These are phyloP conservation scores for Oscheius sp. DNA, from an alignment of 2,888 invertebrate genomes.

Conservation along the genomic window DNA sequence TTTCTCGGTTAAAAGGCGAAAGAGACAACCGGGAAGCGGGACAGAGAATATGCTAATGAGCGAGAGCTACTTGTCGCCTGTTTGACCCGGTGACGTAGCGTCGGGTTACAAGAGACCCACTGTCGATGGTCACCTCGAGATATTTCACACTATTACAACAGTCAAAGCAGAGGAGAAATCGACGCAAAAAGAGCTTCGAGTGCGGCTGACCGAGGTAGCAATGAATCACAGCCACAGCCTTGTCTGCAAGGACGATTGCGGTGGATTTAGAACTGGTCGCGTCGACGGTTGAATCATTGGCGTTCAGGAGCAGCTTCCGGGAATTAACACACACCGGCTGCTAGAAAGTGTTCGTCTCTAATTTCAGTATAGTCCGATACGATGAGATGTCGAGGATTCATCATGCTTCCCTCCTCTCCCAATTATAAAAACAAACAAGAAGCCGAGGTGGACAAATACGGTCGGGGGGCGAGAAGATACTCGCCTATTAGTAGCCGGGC, in stretches of 20 bases:
- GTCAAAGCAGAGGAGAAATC: too few relatives aligned
- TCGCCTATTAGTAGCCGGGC: background rate
- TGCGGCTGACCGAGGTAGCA: too few relatives aligned
- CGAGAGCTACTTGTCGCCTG: slow-evolving; percentile 25
- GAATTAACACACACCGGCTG: too few relatives aligned
- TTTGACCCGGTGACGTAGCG: slow-evolving; percentile 4
- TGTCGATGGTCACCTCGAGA: background rate
- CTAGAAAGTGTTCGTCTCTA: too few relatives aligned
- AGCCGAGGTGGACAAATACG: slow-evolving; percentile 21
- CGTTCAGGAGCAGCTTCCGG: too few relatives aligned
- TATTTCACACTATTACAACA: too few relatives aligned
- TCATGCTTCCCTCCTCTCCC: background rate
- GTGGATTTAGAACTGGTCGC: background rate
- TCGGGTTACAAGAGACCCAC: slow-evolving; percentile 16
- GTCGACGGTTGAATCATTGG: too few relatives aligned
- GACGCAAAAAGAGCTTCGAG: too few relatives aligned
- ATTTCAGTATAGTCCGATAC: too few relatives aligned
- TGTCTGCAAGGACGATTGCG: background rate
- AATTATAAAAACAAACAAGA: slow-evolving; percentile 9
- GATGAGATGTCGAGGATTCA: background rate
- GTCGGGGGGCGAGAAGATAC: slow-evolving; percentile 8
- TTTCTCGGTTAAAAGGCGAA: background rate
- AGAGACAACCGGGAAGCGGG: background rate
- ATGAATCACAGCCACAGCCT: too few relatives aligned
- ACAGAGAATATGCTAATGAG: slow-evolving; percentile 25